Conservation (phyloP, 2,888 invertebrate species). For the Lobophora halterata region DNA sequence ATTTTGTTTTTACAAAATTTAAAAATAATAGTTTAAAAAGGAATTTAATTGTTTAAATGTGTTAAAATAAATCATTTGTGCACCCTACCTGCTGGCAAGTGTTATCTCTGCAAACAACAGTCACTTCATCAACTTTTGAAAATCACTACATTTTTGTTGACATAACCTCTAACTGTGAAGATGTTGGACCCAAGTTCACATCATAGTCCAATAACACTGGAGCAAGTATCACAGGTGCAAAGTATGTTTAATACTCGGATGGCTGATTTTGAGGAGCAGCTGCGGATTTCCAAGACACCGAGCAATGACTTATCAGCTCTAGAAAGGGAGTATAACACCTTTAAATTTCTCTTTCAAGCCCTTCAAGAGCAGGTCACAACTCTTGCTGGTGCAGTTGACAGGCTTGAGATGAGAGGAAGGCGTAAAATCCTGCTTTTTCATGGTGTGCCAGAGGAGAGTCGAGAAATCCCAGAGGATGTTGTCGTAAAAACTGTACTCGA, state of each 20-base stretch:
- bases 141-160: not conserved
- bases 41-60: not conserved
- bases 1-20: not conserved
- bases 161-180: not conserved
- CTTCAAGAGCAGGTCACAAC: no score
- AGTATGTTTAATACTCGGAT: not conserved
- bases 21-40: not conserved
- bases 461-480: not conserved
- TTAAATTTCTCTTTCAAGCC: no score
- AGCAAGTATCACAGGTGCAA: not conserved
- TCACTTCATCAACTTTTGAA: not conserved
- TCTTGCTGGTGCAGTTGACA: no score
- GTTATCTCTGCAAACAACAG: not conserved
- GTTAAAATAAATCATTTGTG: not conserved
- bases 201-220: not conserved
- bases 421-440: constrained; percentile 2
- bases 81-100: not conserved
- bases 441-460: not conserved
- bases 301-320: not conserved
- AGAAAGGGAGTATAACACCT: not conserved
- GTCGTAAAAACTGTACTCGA: not conserved
- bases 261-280: not conserved
- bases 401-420: not conserved
- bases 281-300: not conserved
- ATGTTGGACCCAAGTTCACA: no score